Percentiles rank a stretch among this genome's conserved stretches.
phyloP scores from a whole-genome alignment of 2,113 vertebrate species.

The Megaceryle torquata region DNA sequence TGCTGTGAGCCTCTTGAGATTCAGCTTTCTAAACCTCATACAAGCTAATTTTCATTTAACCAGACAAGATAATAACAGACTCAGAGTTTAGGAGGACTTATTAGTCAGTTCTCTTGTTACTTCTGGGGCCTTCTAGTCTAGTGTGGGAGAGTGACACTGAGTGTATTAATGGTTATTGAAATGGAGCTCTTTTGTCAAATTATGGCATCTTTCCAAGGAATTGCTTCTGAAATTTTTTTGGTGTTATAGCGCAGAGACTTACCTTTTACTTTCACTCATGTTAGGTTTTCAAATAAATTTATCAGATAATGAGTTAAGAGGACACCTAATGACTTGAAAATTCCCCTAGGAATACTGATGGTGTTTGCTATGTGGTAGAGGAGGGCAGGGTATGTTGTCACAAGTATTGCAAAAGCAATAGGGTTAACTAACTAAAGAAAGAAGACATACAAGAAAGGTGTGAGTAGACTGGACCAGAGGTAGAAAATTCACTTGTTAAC shows the following conservation, averaged over 20 bases:
- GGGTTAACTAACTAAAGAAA: not conserved
- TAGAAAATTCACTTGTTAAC: not conserved
- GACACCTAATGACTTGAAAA: not conserved
- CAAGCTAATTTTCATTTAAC: not conserved
- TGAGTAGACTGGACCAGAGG: not conserved
- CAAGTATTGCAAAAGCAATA: not conserved
- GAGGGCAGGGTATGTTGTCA: not conserved
- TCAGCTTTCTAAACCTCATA: not conserved
- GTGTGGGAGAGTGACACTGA: not conserved
- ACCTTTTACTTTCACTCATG: not conserved
- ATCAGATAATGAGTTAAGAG: not conserved
- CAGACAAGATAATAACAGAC: not conserved
- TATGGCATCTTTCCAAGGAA: not conserved
- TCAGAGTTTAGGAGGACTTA: not conserved
- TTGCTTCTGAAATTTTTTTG: not conserved
- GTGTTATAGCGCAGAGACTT: not conserved
- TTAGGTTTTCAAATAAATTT: not conserved
- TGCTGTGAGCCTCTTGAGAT: not conserved
- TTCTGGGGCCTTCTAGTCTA: not conserved
- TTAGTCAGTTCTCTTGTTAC: not conserved
- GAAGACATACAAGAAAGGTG: not conserved
- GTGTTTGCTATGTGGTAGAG: accelerated
- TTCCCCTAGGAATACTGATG: not conserved
- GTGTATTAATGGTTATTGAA: not conserved
- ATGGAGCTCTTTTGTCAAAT: not conserved